phyloP scores from a whole-genome alignment of 2,797 vertebrate species.

The Danio kyathit region DNA sequence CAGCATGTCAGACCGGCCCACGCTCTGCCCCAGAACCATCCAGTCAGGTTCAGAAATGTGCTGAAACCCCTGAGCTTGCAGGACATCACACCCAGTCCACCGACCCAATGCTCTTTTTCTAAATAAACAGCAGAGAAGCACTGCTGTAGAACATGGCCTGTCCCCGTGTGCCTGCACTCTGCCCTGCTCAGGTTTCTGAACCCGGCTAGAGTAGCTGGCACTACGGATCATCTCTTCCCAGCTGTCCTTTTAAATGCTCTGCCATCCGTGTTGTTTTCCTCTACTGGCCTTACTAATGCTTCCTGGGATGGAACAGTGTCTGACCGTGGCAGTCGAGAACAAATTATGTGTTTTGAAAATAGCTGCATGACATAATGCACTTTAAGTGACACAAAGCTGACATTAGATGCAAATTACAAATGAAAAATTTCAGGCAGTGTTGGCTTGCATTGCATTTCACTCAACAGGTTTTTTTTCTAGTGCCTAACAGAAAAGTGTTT shows the following conservation, averaged over 20 bases:
- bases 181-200: constrained; percentile 46
- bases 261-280: constrained; percentile 29
- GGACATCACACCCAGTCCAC: constrained; percentile 16
- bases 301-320: constrained; percentile 24
- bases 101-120: constrained; percentile 7
- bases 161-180: background rate
- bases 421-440: background rate
- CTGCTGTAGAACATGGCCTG: background rate
- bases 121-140: background rate
- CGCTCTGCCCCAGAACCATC: constrained; percentile 47
- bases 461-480: background rate
- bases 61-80: constrained; percentile 54
- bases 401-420: background rate
- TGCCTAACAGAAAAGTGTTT: constrained; percentile 5
- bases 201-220: constrained; percentile 17
- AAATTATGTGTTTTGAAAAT: constrained; percentile 28
- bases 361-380: constrained; percentile 7
- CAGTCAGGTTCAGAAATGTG: constrained; percentile 43
- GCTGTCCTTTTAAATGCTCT: constrained; percentile 29
- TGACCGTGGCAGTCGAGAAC: background rate
- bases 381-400: background rate
- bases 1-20: constrained; percentile 65
- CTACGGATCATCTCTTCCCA: constrained; percentile 19
- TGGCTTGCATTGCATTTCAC: background rate
- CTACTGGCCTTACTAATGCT: background rate